A percentile compares a stretch with the other conserved stretches of the same genome.
Conservation (phyloP, 2,113 vertebrate species). For the Saguinus imperator region DNA sequence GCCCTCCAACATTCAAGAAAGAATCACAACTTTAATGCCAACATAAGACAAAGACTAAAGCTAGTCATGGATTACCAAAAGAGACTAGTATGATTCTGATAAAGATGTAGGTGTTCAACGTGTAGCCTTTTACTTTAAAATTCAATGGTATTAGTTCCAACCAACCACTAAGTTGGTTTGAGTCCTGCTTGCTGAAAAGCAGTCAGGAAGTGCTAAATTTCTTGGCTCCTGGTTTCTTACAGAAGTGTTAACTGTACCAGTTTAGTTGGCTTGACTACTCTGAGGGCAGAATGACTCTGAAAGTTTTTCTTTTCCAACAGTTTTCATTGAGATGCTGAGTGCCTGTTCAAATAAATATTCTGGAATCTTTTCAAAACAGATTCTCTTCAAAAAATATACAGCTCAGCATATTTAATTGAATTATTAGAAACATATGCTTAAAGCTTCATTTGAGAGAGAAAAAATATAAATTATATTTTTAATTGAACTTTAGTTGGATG, state of each 20-base stretch:
- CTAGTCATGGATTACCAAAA: not conserved
- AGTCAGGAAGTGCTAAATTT: slow-evolving; percentile 48
- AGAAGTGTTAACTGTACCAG: slow-evolving; percentile 60
- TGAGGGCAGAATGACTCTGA: slow-evolving; percentile 51
- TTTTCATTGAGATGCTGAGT: slow-evolving; percentile 66
- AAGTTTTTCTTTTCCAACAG: slow-evolving; percentile 64
- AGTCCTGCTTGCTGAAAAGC: slow-evolving; percentile 54
- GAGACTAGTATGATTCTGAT: not conserved
- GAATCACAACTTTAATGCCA: not conserved
- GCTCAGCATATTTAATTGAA: slow-evolving; percentile 60
- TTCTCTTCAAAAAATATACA: slow-evolving; percentile 59
- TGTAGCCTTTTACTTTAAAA: slow-evolving; percentile 24
- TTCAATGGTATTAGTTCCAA: slow-evolving; percentile 14
- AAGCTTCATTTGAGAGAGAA: slow-evolving; percentile 40
- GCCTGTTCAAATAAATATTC: slow-evolving; percentile 68
- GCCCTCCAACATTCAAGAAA: not conserved
- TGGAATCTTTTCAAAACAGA: slow-evolving; percentile 70
- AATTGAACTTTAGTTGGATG: slow-evolving; percentile 18
- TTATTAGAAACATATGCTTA: slow-evolving; percentile 65
- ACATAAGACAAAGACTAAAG: not conserved
- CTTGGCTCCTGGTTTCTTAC: slow-evolving; percentile 36
- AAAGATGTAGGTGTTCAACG: not conserved
- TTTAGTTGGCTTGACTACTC: slow-evolving; percentile 42
- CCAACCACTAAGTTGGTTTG: slow-evolving; percentile 27
- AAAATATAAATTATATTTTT: slow-evolving; percentile 38